Evolutionary conservation across 2,888 invertebrate genomes (phyloP), one percentile per base, ranked within the genome.

Genomic region (Synergus itoensis): DNA sequence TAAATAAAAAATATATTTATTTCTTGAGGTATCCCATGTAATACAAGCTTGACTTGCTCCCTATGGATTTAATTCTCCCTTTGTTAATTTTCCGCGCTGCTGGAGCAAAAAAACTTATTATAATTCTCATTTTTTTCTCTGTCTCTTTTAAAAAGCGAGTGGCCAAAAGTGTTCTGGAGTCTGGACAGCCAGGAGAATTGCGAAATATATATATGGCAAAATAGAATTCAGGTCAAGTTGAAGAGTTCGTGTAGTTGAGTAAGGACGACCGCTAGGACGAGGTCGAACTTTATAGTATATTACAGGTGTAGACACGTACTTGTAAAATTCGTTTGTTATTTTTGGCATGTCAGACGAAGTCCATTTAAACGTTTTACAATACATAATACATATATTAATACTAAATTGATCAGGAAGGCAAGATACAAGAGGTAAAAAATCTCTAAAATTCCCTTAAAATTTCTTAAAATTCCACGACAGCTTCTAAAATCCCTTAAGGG

Each of bases 141-240:
- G 4, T 40, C 7, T 40, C 21, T 18, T 43, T 43, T 18, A 12
- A 18, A 43, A 18, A 8, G 11, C n/a, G 18, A 65, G 9, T 65
- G 7, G 8, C 43, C 65, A 43, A 43, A 65, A 65, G 65, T 12
- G 4, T 65, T 43, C 21, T 43, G 48, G 14, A 69, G 45, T 48
- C 69, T 69, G 81, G 79, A 77, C 79, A 76, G 80, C 77, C 28
- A 69, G 80, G 79, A 62, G 65, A 80, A 78, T 83, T 81, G 80
- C 79, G 64, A 85, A 78, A 81, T 80, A 82, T 80, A 81, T 80
- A 82, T 80, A 77, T 81, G 76, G 80, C 79, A 81, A 48, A 77
- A 82, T 77, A 75, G 83, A 83, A 88, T 86, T 82, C 85, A 83
- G 90, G 91, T 91, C 91, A 90, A 91, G 90, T 90, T 90, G 90